These are phyloP conservation scores for Centruroides vittatus DNA, from an alignment of 1,140 invertebrate genomes.

Conservation along the genomic window DNA sequence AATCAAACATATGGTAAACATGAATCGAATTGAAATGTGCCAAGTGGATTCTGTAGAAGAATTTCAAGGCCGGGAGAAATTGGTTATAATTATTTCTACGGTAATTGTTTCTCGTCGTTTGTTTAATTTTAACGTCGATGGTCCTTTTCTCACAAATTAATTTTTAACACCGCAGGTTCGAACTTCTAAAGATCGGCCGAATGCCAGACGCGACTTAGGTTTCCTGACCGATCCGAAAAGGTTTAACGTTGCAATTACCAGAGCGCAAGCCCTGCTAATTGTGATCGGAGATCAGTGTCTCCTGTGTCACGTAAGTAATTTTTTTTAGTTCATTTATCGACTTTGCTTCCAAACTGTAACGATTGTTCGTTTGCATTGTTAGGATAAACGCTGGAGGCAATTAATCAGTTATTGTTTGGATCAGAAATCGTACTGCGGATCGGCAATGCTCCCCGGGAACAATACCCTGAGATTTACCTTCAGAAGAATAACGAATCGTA, in stretches of 20 bases:
- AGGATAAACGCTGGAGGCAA: too few relatives aligned
- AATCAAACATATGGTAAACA: constrained; percentile 48
- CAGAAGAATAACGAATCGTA: too few relatives aligned
- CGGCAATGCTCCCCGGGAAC: too few relatives aligned
- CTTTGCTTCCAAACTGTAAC: neutral
- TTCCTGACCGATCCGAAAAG: constrained; percentile 59
- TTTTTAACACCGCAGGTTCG: constrained; percentile 21
- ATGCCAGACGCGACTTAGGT: constrained; percentile 41
- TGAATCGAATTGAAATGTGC: constrained; percentile 27
- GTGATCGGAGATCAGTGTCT: constrained; percentile 69
- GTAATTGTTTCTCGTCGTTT: constrained; percentile 38
- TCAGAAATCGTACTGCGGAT: too few relatives aligned
- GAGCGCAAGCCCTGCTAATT: constrained; percentile 60
- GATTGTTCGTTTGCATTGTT: too few relatives aligned
- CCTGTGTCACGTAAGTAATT: constrained; percentile 28
- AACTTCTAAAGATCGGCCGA: constrained; percentile 32
- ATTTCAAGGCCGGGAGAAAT: constrained; percentile 85
- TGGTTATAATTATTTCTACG: constrained; percentile 70
- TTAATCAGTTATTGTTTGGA: too few relatives aligned
- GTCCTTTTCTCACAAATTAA: too few relatives aligned
- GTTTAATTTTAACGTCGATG: too few relatives aligned
- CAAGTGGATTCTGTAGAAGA: constrained; percentile 88
- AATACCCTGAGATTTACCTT: too few relatives aligned
- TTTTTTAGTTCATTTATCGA: neutral
- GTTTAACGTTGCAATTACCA: constrained; percentile 73